These are phyloP conservation scores for Perca flavescens DNA, from an alignment of 2,113 vertebrate species.

Conservation along the genomic window DNA sequence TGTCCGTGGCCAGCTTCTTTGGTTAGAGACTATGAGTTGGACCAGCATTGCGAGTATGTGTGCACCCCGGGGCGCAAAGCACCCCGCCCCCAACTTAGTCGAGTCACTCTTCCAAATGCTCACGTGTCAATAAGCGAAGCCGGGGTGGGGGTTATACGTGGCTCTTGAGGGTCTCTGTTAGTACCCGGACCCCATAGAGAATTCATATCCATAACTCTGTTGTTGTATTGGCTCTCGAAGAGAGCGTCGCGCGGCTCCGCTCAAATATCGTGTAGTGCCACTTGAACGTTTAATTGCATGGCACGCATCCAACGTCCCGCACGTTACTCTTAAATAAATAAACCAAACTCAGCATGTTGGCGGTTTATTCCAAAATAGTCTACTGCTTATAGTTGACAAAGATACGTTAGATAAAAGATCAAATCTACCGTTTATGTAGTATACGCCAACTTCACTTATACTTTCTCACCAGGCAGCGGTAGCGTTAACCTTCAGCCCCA, in stretches of 20 bases:
- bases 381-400: too few species aligned
- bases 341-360: not conserved
- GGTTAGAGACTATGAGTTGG: not conserved
- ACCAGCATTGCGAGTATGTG: not conserved
- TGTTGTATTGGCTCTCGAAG: not conserved
- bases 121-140: conserved; percentile 70
- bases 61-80: not conserved
- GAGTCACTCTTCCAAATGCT: conserved; percentile 47
- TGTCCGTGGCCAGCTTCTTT: not conserved
- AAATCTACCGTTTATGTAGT: too few species aligned
- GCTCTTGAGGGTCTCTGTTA: conserved; percentile 19
- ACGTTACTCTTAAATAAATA: too few species aligned
- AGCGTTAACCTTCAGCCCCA: not conserved
- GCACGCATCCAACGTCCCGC: not conserved
- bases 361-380: not conserved
- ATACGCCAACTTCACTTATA: too few species aligned
- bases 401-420: too few species aligned
- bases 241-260: not conserved
- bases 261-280: not conserved
- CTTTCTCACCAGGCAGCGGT: too few species aligned
- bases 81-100: conserved; percentile 17
- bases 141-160: conserved; percentile 65
- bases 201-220: not conserved
- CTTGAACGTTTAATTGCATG: not conserved
- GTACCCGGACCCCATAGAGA: not conserved